Evolutionary conservation across 2,797 vertebrate genomes (phyloP).

Genomic region (Staurois parvus): DNA sequence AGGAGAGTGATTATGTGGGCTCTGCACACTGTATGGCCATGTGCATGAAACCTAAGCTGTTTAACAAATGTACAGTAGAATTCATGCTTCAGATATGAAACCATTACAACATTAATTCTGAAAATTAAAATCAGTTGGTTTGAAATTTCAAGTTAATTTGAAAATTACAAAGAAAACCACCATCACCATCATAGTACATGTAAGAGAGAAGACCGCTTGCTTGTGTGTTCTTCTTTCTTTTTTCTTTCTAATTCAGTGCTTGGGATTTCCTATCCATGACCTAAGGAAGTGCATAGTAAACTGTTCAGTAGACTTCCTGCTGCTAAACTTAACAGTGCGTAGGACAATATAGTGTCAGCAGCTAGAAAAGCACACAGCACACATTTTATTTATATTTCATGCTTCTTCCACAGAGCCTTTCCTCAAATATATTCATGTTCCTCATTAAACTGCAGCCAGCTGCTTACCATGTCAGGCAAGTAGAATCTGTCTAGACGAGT

Average conservation of each 20-base stretch:
- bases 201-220: too few relatives aligned
- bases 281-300: not conserved
- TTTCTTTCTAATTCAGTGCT: slow-evolving; percentile 3
- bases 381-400: slow-evolving; percentile 33
- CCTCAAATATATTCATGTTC: slow-evolving; percentile 35
- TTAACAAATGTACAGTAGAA: too few relatives aligned
- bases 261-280: not conserved
- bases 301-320: slow-evolving; percentile 16
- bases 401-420: slow-evolving; percentile 13
- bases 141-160: too few relatives aligned
- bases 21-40: too few relatives aligned
- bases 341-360: slow-evolving; percentile 6
- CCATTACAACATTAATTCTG: too few relatives aligned
- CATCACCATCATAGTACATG: too few relatives aligned
- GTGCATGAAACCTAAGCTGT: too few relatives aligned
- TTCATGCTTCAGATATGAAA: too few relatives aligned
- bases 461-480: slow-evolving; percentile 29
- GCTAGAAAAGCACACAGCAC: slow-evolving; percentile 5
- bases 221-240: not conserved
- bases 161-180: too few relatives aligned
- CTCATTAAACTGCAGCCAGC: slow-evolving; percentile 50
- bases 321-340: slow-evolving; percentile 3
- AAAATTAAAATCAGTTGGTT: too few relatives aligned
- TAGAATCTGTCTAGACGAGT: slow-evolving; percentile 56
- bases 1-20: too few relatives aligned